phyloP scores from a whole-genome alignment of 2,888 invertebrate species.

The Mythimna loreyi region DNA sequence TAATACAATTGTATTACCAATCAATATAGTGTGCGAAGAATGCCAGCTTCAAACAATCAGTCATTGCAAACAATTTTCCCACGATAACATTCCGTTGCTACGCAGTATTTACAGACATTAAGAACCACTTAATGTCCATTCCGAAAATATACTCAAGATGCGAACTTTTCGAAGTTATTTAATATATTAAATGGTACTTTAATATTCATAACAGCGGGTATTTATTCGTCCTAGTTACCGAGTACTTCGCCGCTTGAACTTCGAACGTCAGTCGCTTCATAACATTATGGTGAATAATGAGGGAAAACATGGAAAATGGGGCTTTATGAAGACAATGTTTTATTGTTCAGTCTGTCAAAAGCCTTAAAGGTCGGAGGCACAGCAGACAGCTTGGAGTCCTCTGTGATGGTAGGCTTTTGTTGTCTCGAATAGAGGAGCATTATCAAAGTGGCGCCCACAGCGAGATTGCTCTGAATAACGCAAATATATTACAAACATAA shows the following conservation, averaged over 20 bases:
- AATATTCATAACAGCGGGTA: conserved; percentile 38
- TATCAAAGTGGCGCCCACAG: conserved; percentile 64
- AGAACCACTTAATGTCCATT: conserved; percentile 13
- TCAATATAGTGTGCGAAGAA: conserved; percentile 13
- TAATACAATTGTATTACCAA: conserved; percentile 1
- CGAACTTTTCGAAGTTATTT: conserved; percentile 17
- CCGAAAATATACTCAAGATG: conserved; percentile 14
- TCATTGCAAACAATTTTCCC: conserved; percentile 10
- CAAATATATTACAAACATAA: conserved; percentile 58
- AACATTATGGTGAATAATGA: conserved; percentile 48
- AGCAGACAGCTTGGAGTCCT: conserved; percentile 52
- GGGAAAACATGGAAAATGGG: conserved; percentile 36
- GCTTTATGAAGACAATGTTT: conserved; percentile 53
- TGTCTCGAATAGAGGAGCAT: conserved; percentile 60
- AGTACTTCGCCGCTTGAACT: conserved; percentile 17
- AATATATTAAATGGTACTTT: conserved; percentile 15
- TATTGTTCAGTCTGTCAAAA: conserved; percentile 63
- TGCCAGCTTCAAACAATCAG: not conserved
- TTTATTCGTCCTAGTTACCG: conserved; percentile 8
- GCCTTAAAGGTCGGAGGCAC: conserved; percentile 59
- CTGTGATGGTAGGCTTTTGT: conserved; percentile 62
- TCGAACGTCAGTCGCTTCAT: conserved; percentile 1
- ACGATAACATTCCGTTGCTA: conserved; percentile 9
- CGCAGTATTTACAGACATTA: conserved; percentile 11
- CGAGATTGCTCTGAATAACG: conserved; percentile 53